A percentile compares a stretch with the other conserved stretches of the same genome.
These are phyloP conservation scores for Amaurobius ferox DNA, from an alignment of 2,888 invertebrate species.

Conservation along the genomic window DNA sequence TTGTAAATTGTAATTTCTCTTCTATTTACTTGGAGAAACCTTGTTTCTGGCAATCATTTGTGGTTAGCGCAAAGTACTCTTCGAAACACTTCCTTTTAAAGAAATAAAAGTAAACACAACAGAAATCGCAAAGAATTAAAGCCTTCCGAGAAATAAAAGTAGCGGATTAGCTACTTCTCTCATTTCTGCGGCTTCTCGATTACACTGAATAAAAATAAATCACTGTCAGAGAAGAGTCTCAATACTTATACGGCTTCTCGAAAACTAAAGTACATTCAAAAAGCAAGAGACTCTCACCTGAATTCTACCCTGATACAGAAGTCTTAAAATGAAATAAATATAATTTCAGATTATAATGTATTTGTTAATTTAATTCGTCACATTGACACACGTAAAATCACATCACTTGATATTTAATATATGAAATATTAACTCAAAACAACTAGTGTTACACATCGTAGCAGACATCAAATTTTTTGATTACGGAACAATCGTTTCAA, in stretches of 20 bases:
- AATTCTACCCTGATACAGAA: slow-evolving; percentile 11
- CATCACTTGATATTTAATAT: background rate
- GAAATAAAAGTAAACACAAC: background rate
- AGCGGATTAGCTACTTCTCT: background rate
- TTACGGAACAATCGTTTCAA: slow-evolving; percentile 44
- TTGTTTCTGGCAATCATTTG: background rate
- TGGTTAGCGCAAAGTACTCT: background rate
- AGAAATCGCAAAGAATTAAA: background rate
- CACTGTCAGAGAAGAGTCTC: background rate
- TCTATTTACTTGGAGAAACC: too few species aligned
- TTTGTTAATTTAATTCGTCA: background rate
- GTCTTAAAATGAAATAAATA: slow-evolving; percentile 1
- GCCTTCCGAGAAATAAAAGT: background rate
- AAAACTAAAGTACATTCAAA: background rate
- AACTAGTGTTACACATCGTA: slow-evolving; percentile 27
- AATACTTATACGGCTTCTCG: background rate
- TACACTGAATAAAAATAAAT: background rate
- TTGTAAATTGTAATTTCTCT: too few species aligned
- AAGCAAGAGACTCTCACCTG: background rate
- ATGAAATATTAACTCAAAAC: slow-evolving; percentile 20
- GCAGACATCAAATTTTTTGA: slow-evolving; percentile 49
- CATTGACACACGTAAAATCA: background rate
- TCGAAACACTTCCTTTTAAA: background rate
- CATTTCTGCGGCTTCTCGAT: background rate
- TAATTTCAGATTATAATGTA: background rate